Conservation (phyloP, 2,113 vertebrate species). For the Paratilapia polleni region DNA sequence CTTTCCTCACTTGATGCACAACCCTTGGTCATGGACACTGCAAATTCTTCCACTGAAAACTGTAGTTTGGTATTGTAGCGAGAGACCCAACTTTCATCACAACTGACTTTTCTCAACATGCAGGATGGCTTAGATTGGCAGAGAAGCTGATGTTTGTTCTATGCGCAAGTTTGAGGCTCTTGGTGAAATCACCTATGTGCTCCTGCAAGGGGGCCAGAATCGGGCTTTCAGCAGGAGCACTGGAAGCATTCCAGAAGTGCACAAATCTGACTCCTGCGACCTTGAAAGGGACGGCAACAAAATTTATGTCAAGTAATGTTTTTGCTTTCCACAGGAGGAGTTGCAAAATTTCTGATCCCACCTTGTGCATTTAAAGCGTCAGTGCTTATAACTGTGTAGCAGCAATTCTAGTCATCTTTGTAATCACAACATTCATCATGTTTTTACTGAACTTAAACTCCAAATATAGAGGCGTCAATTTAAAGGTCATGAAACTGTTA, state of each 20-base stretch:
- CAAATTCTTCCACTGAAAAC: neutral
- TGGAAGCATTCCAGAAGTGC: neutral
- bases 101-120: neutral
- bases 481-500: conserved; percentile 22
- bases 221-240: neutral
- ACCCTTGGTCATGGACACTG: neutral
- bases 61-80: neutral
- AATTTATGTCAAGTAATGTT: neutral
- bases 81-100: neutral
- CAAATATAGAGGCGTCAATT: conserved; percentile 38
- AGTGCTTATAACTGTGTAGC: neutral
- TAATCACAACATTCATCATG: neutral
- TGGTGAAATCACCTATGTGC: neutral
- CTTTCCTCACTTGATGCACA: neutral
- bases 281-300: neutral
- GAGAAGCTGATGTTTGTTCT: neutral
- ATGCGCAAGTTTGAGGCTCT: neutral
- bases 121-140: neutral
- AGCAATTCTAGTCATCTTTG: conserved; percentile 9
- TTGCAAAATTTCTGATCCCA: neutral
- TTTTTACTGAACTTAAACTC: neutral
- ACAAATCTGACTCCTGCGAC: neutral
- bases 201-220: neutral
- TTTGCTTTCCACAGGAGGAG: neutral
- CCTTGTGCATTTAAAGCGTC: neutral